Evolutionary conservation across 2,888 invertebrate species (phyloP), one percentile per base, ranked within the genome.

Genomic region (Tenthredo notha): DNA sequence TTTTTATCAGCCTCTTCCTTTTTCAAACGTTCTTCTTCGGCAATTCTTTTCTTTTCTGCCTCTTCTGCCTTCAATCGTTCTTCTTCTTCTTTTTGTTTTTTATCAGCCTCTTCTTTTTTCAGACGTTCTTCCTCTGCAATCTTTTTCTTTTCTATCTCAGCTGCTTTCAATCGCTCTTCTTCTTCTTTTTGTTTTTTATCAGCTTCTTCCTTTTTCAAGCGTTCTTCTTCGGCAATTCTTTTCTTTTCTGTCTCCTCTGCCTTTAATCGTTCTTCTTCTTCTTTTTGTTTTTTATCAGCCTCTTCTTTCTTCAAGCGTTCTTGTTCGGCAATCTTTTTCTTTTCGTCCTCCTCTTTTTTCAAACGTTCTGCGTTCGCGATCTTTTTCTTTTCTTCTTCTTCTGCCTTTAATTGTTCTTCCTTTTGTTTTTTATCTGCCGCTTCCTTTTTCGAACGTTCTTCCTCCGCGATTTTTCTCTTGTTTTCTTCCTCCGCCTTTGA

Each of bases 51-150:
- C 37, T 82, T 77, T 18, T 84, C 65, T 4, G 77, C 82, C 72
- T 58, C 61, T 9, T 78, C 33, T 25, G 12, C 40, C 15, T 47
- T 50, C 5, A 75, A 2, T 75, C 25, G 47, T 15, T 75, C 87
- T 87, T 87, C 85, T 84, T 89, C 89, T 80, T 86, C 87, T 85
- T 86, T 84, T n/a, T 85, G 70, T 84, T 91, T 88, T 18, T 87
- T 87, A 85, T 89, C 85, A 72, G 89, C 86, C 84, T 67, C 72
- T 82, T 86, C 43, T 37, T 65, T 67, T 29, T 84, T 47, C 29
- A 86, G 78, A 40, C 85, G 85, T 78, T 87, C 84, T 61, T 87
- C 85, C 83, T 90, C 87, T 58, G 84, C 88, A 84, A 75, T 77
- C 61, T 33, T 75, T 65, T 67, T 84, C 65, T 18, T 84, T 4